phyloP scores from a whole-genome alignment of 2,888 invertebrate genomes.

The Drosophila kuntzei region DNA sequence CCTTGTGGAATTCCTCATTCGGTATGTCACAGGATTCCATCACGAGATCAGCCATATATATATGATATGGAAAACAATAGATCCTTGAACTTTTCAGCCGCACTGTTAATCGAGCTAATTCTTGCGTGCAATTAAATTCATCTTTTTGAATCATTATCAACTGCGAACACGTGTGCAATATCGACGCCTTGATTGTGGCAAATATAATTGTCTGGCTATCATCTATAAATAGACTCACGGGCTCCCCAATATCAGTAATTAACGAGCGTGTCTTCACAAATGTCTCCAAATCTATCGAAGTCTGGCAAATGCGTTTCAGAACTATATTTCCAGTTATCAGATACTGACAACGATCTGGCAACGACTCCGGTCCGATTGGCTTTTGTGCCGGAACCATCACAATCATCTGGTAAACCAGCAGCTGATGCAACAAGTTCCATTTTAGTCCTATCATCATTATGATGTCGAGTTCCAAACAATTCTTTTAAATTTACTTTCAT shows the following conservation, averaged over 20 bases:
- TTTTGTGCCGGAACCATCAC: neutral
- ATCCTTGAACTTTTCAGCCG: neutral
- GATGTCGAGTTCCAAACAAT: neutral
- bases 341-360: constrained; percentile 1
- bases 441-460: neutral
- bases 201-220: constrained; percentile 1
- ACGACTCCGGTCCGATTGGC: neutral
- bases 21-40: neutral
- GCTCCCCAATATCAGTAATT: neutral
- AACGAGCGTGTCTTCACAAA: constrained; percentile 1
- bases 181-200: constrained; percentile 1
- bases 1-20: neutral
- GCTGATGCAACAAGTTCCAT: neutral
- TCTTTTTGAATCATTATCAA: neutral
- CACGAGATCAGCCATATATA: constrained; percentile 19
- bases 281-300: neutral
- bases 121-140: neutral
- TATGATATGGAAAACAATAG: constrained; percentile 18
- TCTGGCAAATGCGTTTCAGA: constrained; percentile 1
- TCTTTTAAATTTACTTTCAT: neutral
- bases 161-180: constrained; percentile 3
- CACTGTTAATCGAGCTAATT: neutral
- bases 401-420: neutral
- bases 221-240: constrained; percentile 16
- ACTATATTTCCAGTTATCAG: neutral